Percentiles rank a stretch among this genome's conserved stretches.
phyloP scores from a whole-genome alignment of 2,888 invertebrate species.

The Heliconius cydno region DNA sequence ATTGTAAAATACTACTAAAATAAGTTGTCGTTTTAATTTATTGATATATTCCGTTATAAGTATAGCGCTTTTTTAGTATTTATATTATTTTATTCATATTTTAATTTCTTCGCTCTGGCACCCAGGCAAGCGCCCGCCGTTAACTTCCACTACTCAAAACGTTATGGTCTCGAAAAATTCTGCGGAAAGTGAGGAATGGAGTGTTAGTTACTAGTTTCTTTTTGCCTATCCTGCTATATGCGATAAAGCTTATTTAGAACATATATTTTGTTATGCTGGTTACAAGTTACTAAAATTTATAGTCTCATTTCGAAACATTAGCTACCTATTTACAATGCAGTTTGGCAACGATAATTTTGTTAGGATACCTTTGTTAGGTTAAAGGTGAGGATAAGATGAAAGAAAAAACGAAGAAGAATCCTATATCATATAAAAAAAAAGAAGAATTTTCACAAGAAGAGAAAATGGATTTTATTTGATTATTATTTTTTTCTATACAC shows the following conservation, averaged over 20 bases:
- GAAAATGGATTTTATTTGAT: background rate
- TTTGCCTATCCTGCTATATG: too few species aligned
- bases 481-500: background rate
- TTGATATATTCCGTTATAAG: background rate
- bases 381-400: background rate
- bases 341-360: background rate
- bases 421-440: too few species aligned
- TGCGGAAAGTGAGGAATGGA: too few species aligned
- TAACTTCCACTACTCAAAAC: too few species aligned
- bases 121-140: too few species aligned
- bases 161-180: too few species aligned
- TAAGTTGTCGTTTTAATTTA: background rate
- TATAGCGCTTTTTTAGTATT: background rate
- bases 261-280: too few species aligned
- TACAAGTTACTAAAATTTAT: background rate
- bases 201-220: too few species aligned
- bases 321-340: background rate
- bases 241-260: too few species aligned
- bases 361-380: background rate
- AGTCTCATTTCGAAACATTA: background rate
- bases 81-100: too few species aligned
- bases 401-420: too few species aligned
- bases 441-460: background rate
- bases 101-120: too few species aligned
- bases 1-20: background rate